Percentiles rank a stretch among this genome's conserved stretches.
Conservation (phyloP, 35 echinoderm and acorn worm genomes). For the Nesometra sesokonis region DNA sequence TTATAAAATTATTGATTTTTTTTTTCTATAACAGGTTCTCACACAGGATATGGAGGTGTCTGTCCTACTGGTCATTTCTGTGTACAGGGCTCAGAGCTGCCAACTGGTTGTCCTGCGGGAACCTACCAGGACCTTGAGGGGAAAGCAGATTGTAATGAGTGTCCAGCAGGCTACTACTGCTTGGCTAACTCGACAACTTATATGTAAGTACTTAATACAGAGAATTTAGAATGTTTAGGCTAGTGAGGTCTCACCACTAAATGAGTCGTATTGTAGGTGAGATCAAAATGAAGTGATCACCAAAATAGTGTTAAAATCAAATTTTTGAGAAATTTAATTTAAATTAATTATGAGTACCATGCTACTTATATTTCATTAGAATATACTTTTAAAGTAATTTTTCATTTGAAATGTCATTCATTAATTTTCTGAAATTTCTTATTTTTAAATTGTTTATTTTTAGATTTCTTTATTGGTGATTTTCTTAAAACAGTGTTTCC, state of each 20-base stretch:
- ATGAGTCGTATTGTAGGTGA: no score
- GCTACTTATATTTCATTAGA: no score
- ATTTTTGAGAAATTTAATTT: no score
- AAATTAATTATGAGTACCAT: no score
- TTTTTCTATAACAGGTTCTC: slow-evolving; percentile 42
- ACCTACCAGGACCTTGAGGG: slow-evolving; percentile 93
- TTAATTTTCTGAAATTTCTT: no score
- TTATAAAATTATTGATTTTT: neutral
- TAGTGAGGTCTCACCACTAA: no score
- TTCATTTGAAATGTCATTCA: no score
- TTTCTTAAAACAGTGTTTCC: no score
- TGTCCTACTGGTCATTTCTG: slow-evolving; percentile 76
- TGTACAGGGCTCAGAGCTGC: slow-evolving; percentile 41
- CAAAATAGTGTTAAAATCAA: neutral
- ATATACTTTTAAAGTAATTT: no score
- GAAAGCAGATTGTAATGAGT: slow-evolving; percentile 48
- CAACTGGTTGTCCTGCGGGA: slow-evolving; percentile 63
- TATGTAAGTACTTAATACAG: slow-evolving; percentile 33
- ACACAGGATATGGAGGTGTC: slow-evolving; percentile 84
- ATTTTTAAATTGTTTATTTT: no score
- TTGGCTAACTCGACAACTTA: slow-evolving; percentile 67
- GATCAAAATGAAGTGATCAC: neutral
- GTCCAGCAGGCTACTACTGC: slow-evolving; percentile 84
- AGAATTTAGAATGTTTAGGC: no score
- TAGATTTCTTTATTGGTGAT: no score